phyloP scores from a whole-genome alignment of 2,888 invertebrate genomes.

The Drosophila eohydei region DNA sequence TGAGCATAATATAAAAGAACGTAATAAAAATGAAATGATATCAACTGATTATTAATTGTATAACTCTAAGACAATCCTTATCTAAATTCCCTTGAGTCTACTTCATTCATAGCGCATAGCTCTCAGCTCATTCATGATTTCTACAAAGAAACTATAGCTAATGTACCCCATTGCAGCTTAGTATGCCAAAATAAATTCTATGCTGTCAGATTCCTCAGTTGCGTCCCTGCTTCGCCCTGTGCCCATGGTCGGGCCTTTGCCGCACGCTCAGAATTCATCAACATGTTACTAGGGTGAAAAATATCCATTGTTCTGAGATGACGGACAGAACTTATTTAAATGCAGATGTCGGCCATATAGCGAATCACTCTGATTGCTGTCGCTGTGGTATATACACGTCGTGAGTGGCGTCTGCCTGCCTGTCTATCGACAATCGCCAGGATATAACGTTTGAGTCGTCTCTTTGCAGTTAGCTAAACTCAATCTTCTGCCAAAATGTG shows the following conservation, averaged over 20 bases:
- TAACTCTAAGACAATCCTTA: neutral
- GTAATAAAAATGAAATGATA: neutral
- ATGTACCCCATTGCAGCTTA: conserved; percentile 1
- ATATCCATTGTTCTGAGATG: conserved; percentile 68
- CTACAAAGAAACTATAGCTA: neutral
- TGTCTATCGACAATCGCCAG: conserved; percentile 36
- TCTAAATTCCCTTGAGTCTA: neutral
- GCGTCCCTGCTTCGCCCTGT: conserved; percentile 7
- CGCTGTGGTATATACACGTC: conserved; percentile 82
- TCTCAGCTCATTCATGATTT: neutral
- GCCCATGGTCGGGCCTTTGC: neutral
- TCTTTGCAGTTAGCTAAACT: conserved; percentile 53
- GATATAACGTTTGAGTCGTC: conserved; percentile 31
- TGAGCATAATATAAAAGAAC: no score
- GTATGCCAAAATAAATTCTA: conserved; percentile 41
- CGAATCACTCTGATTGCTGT: conserved; percentile 84
- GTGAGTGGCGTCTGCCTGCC: conserved; percentile 60
- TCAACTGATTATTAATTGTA: neutral
- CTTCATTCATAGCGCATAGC: neutral
- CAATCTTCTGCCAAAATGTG: conserved; percentile 88
- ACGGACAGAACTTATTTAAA: conserved; percentile 77
- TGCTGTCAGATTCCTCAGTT: conserved; percentile 14
- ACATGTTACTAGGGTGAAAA: conserved; percentile 71
- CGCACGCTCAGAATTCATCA: conserved; percentile 60
- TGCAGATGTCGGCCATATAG: conserved; percentile 53